A percentile compares a stretch with the other conserved stretches of the same genome.
phyloP scores from a whole-genome alignment of 1,140 invertebrate species.

The Drosophila tsacasi region DNA sequence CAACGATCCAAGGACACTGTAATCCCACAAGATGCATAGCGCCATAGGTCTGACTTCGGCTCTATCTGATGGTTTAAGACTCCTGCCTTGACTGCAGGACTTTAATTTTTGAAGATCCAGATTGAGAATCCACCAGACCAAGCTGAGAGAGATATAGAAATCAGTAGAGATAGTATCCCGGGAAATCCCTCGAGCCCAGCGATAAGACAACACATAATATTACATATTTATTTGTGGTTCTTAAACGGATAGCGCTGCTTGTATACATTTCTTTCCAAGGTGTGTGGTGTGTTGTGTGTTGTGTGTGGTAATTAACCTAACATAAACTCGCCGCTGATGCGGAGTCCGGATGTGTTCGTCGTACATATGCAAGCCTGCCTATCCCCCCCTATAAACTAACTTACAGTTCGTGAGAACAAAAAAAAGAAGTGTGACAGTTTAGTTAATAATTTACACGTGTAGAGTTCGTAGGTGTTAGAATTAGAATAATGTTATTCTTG shows the following conservation, averaged over 20 bases:
- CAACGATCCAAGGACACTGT: not conserved
- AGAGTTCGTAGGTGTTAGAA: constrained; percentile 44
- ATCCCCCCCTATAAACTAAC: constrained; percentile 30
- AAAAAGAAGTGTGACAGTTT: constrained; percentile 8
- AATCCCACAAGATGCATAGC: too few relatives aligned
- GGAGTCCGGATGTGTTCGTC: constrained; percentile 3
- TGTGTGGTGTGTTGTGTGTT: not conserved
- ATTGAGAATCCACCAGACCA: too few relatives aligned
- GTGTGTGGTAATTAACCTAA: constrained; percentile 35
- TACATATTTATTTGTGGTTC: constrained; percentile 27
- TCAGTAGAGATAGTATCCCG: too few relatives aligned
- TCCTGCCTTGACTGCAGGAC: too few relatives aligned
- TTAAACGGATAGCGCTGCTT: constrained; percentile 36
- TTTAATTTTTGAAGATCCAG: too few relatives aligned
- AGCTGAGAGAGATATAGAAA: too few relatives aligned
- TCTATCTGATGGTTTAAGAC: too few relatives aligned
- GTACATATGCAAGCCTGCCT: constrained; percentile 1
- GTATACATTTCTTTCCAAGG: constrained; percentile 27
- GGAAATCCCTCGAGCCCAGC: too few relatives aligned
- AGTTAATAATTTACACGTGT: constrained; percentile 63
- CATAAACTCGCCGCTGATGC: constrained; percentile 22
- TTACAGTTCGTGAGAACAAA: constrained; percentile 37
- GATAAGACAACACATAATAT: constrained; percentile 8
- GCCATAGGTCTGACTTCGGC: too few relatives aligned
- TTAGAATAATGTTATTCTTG: constrained; percentile 49